Evolutionary conservation across 2,888 invertebrate genomes (phyloP).

Genomic region (Zonitis immaculata): DNA sequence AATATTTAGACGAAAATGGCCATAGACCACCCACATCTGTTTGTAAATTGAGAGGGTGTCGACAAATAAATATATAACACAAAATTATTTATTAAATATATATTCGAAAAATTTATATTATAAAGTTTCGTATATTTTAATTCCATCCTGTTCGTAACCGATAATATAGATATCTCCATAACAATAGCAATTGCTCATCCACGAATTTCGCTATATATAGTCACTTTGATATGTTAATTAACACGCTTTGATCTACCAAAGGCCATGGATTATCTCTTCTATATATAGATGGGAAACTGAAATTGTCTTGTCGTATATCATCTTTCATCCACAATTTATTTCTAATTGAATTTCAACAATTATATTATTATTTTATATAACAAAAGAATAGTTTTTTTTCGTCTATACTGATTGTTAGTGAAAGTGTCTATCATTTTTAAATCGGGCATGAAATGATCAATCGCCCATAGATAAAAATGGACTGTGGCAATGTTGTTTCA

Average conservation of each 20-base stretch:
- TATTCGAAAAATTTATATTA: background rate
- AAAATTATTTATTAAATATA: no score
- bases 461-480: conserved; percentile 35
- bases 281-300: conserved; percentile 11
- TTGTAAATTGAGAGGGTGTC: conserved; percentile 24
- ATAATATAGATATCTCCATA: conserved; percentile 42
- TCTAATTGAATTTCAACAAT: background rate
- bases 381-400: background rate
- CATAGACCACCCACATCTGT: conserved; percentile 29
- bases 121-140: background rate
- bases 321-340: background rate
- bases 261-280: conserved; percentile 17
- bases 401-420: conserved; percentile 27
- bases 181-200: conserved; percentile 39
- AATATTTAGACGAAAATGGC: conserved; percentile 24
- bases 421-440: conserved; percentile 38
- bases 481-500: conserved; percentile 33
- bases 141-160: conserved; percentile 18
- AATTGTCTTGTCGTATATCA: conserved; percentile 6
- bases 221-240: conserved; percentile 44
- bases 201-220: conserved; percentile 37
- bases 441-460: conserved; percentile 35
- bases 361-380: conserved; percentile 1
- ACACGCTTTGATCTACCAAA: conserved; percentile 33
- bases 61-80: conserved; percentile 5